Evolutionary conservation across 2,113 vertebrate species (phyloP).

Genomic region (Centropristis striata): DNA sequence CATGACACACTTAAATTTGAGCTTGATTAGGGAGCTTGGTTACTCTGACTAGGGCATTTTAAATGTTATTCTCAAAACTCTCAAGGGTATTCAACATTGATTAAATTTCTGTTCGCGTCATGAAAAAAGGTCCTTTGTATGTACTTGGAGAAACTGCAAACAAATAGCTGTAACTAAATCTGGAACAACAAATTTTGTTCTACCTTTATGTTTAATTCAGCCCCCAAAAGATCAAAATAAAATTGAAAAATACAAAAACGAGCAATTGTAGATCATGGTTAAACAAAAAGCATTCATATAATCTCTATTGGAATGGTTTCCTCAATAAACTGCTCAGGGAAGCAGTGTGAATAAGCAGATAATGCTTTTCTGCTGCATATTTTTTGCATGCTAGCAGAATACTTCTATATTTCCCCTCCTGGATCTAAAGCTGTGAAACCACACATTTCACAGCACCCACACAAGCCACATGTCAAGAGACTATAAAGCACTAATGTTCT

Average conservation of each 20-base stretch:
- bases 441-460: slow-evolving; percentile 51
- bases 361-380: neutral
- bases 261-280: neutral
- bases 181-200: no score
- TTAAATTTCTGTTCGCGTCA: neutral
- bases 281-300: neutral
- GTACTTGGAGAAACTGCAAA: neutral
- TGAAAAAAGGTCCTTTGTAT: neutral
- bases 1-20: neutral
- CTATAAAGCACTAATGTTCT: slow-evolving; percentile 16
- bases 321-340: neutral
- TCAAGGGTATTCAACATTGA: neutral
- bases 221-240: neutral
- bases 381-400: neutral
- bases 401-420: neutral
- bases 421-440: slow-evolving; percentile 43
- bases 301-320: neutral
- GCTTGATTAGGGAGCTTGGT: neutral
- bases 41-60: neutral
- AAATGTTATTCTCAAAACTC: neutral
- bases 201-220: neutral
- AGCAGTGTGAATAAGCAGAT: neutral
- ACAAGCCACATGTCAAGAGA: slow-evolving; percentile 42
- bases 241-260: neutral
- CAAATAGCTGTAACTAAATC: neutral